Percentiles rank a stretch among this genome's conserved stretches.
These are phyloP conservation scores for Phrixothrix hirtus DNA, from an alignment of 2,888 invertebrate species.

Conservation along the genomic window DNA sequence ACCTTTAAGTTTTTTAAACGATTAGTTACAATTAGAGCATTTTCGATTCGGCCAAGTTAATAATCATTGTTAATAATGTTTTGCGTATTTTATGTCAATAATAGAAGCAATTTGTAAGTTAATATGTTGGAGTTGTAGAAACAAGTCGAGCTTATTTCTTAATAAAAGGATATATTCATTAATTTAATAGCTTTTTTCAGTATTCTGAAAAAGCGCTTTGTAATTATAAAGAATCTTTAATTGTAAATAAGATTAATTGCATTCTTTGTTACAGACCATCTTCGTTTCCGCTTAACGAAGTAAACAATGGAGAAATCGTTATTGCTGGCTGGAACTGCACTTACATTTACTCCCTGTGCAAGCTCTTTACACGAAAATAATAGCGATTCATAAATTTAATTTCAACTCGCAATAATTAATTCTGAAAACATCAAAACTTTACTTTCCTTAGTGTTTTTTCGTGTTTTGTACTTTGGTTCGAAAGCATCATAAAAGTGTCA, in stretches of 20 bases:
- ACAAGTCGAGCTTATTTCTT: no score
- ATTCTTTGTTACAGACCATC: slow-evolving; percentile 44
- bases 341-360: slow-evolving; percentile 25
- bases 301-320: slow-evolving; percentile 27
- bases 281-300: slow-evolving; percentile 26
- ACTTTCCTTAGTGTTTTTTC: slow-evolving; percentile 41
- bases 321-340: slow-evolving; percentile 36
- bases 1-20: no score
- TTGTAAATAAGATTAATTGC: slow-evolving; percentile 39
- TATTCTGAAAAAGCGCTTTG: not conserved
- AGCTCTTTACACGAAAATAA: slow-evolving; percentile 29
- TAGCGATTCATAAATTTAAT: slow-evolving; percentile 34
- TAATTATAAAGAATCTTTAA: slow-evolving; percentile 15
- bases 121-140: not conserved
- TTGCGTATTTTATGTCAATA: no score
- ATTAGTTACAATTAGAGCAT: no score
- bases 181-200: not conserved
- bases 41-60: no score
- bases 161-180: no score
- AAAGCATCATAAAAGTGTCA: slow-evolving; percentile 32
- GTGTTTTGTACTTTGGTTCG: slow-evolving; percentile 39
- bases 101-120: no score
- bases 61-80: no score
- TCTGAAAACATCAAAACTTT: slow-evolving; percentile 33
- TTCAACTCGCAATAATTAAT: slow-evolving; percentile 44